Percentiles rank a stretch among this genome's conserved stretches.
phyloP scores from a whole-genome alignment of 2,888 invertebrate genomes.

The Xanthia togata region DNA sequence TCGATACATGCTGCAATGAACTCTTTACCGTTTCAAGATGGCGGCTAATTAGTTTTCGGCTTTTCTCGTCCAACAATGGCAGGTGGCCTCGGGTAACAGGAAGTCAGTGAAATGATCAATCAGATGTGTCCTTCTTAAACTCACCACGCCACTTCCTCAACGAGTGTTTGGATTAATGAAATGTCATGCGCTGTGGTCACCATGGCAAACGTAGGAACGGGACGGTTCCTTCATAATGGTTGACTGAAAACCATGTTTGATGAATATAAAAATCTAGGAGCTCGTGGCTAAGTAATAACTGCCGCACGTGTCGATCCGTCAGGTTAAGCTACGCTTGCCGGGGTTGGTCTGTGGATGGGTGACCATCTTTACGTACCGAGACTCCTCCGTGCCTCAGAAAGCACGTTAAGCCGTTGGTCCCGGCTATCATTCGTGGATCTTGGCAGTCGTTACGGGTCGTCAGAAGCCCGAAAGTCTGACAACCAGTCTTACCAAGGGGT shows the following conservation, averaged over 20 bases:
- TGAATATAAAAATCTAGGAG: no score
- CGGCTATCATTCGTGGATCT: no score
- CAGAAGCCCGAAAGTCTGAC: no score
- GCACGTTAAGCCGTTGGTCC: no score
- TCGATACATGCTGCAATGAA: constrained; percentile 31
- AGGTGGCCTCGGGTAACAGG: constrained; percentile 79
- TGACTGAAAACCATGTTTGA: not conserved
- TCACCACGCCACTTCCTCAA: constrained; percentile 63
- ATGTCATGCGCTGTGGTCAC: constrained; percentile 54
- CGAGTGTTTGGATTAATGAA: constrained; percentile 65
- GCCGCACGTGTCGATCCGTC: no score
- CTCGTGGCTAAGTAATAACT: no score
- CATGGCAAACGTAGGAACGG: constrained; percentile 10
- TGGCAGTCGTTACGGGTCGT: no score
- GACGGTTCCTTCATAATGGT: not conserved
- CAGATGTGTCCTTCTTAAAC: constrained; percentile 73
- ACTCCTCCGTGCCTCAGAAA: no score
- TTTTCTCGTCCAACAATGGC: constrained; percentile 78
- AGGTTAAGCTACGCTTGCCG: no score
- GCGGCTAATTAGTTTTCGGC: constrained; percentile 74
- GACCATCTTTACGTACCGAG: no score
- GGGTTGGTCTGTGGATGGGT: no score
- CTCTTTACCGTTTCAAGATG: constrained; percentile 47
- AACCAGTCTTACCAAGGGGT: no score
- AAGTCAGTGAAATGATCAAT: constrained; percentile 86